These are phyloP conservation scores for Eilema sororculum DNA, from an alignment of 2,888 invertebrate species.

Conservation along the genomic window DNA sequence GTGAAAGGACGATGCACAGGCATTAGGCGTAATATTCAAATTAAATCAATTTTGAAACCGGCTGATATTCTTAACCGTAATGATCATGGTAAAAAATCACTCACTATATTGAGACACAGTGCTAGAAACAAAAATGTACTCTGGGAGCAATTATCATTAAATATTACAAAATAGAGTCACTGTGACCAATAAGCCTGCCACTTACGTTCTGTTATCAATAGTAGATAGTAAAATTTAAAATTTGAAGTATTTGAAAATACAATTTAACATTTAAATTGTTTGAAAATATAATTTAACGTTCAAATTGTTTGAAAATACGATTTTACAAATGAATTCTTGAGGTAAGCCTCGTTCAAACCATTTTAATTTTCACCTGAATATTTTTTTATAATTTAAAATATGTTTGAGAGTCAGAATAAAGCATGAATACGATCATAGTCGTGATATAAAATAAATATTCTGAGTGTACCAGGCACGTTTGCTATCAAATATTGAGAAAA, in stretches of 20 bases:
- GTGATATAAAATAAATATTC: neutral
- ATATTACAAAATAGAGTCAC: too few relatives aligned
- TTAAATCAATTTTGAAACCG: slow-evolving; percentile 56
- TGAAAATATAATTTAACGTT: too few relatives aligned
- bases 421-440: neutral
- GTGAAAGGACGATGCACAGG: slow-evolving; percentile 66
- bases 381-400: too few relatives aligned
- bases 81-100: neutral
- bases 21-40: slow-evolving; percentile 41
- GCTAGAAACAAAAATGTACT: neutral
- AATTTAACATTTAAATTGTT: too few relatives aligned
- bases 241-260: too few relatives aligned
- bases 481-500: neutral
- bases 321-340: too few relatives aligned
- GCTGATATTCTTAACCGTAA: slow-evolving; percentile 48
- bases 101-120: neutral
- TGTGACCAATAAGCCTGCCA: too few relatives aligned
- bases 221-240: too few relatives aligned
- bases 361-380: too few relatives aligned
- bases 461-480: neutral
- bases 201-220: too few relatives aligned
- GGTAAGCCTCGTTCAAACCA: too few relatives aligned
- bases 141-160: too few relatives aligned
- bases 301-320: neutral
- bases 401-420: neutral